Evolutionary conservation across 1,140 invertebrate species (phyloP).

Genomic region (Cydia amplana): DNA sequence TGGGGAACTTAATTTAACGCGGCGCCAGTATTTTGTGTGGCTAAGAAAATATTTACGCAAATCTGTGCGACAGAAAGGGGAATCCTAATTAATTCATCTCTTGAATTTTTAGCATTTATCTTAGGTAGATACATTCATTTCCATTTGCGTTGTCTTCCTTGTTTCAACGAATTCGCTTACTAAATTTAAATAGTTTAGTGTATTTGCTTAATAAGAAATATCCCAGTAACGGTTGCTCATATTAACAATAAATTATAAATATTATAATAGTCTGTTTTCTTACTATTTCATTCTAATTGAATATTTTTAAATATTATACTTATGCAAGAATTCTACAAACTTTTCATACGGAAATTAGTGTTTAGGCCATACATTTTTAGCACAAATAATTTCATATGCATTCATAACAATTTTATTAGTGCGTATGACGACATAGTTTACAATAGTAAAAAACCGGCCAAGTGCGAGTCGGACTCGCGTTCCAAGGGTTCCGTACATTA

Average conservation of each 20-base stretch:
- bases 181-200: neutral
- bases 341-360: too few species aligned
- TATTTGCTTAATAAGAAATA: neutral
- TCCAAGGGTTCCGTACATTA: too few species aligned
- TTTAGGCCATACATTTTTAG: too few species aligned
- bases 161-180: neutral
- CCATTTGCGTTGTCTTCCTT: slow-evolving; percentile 39
- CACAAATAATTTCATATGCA: too few species aligned
- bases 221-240: neutral
- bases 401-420: too few species aligned
- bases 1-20: slow-evolving; percentile 69
- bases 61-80: slow-evolving; percentile 55
- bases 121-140: slow-evolving; percentile 47
- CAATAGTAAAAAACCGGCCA: too few species aligned
- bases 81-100: slow-evolving; percentile 70
- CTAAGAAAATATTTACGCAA: slow-evolving; percentile 65
- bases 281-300: neutral
- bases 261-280: neutral
- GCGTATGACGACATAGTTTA: too few species aligned
- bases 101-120: slow-evolving; percentile 57
- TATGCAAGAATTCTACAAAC: too few species aligned
- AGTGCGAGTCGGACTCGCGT: too few species aligned
- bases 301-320: too few species aligned
- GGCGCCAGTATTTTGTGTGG: slow-evolving; percentile 59
- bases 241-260: neutral